Base-by-base conservation (phyloP, 2,113 vertebrate genomes). In the Xiphias gladius region DNA sequence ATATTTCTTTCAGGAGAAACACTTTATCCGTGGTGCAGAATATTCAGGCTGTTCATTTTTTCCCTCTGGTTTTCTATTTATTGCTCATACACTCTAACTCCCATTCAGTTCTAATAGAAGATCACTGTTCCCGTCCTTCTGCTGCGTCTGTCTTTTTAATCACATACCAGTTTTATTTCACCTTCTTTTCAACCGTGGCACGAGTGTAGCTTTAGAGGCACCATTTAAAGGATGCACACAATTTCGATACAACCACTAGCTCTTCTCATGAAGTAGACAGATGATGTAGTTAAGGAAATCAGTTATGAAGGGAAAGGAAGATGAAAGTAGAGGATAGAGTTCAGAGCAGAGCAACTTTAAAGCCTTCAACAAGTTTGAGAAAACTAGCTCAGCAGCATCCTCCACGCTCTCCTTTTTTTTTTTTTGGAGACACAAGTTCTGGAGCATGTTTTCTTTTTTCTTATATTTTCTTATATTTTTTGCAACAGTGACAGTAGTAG, bases 271-370 rank as follows among this genome's bases (percentile, higher is more conserved):
- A 24, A 55, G 54, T 22, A 1, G 8, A n/a, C 24, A 1, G 30
- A 73, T 20, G 54, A 54, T 5, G 13, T 41, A 17, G 4, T 75
- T 48, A 37, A 39, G 59, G 7, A 67, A 62, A 73, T 83, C 74
- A 12, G 80, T 43, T 26, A 41, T 52, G 37, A 39, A 57, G 11
- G 26, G 35, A 82, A 22, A 35, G 35, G 19, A 22, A 58, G 73
- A 83, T 77, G 39, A 76, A 76, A 55, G 79, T n/a, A 52, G 22
- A 63, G 46, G 48, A 76, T 6, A 35, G 37, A 9, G 54, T 32
- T 43, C 43, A 68, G 41, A 55, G 73, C 24, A 68, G 54, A 55
- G 48, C n/a, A 30, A 20, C 50, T 65, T 58, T 12, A 26, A 82
- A 50, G 73, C 48, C 20, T 54, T 13, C 17, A 76, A 54, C 6